Base-by-base conservation (phyloP, 2,888 invertebrate genomes). In the Cephonodes hylas region DNA sequence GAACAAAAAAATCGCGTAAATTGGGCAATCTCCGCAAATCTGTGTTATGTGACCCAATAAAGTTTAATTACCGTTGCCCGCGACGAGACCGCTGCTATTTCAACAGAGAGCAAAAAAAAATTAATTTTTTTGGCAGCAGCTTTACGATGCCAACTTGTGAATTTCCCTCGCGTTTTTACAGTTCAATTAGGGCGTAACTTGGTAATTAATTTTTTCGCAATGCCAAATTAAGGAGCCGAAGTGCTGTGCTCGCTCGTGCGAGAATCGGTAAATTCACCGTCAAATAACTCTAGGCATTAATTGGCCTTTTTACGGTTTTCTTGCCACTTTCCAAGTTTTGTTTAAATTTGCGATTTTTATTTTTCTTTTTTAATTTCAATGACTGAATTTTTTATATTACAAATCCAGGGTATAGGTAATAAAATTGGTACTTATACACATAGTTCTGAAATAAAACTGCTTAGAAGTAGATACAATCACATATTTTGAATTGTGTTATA, bases 251-350 rank as follows among this genome's bases (percentile, higher is more conserved):
- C 78, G 79, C 79, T 83, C 81, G 84, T 80, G 86, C 83, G 83
- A 81, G 85, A 88, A 89, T 88, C 86, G 79, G 71, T 68, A 78
- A 87, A 88, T 88, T 89, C 85, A 85, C 74, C 78, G 72, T 85
- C 87, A 89, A 83, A 87, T 88, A 85, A 84, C 83, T 75, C 69
- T 66, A 73, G 81, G 78, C 76, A 76, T 83, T 82, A 86, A 85
- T 84, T 76, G 83, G 79, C 79, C 81, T 81, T 80, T 84, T 82
- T 81, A 53, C 53, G 44, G 59, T 23, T 59, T 44, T 7, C 44
- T 53, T 15, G 53, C 53, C 10, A 53, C 10, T 31, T 27, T 48
- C 7, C 15, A 25, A 31, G 53, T 53, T 53, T 53, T 4, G 25
- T 46, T 46, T 15, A 25, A 53, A 15, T 53, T 53, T 18, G 18